Base-by-base conservation (phyloP, 2,888 invertebrate species). In the Tetragonula carbonaria region DNA sequence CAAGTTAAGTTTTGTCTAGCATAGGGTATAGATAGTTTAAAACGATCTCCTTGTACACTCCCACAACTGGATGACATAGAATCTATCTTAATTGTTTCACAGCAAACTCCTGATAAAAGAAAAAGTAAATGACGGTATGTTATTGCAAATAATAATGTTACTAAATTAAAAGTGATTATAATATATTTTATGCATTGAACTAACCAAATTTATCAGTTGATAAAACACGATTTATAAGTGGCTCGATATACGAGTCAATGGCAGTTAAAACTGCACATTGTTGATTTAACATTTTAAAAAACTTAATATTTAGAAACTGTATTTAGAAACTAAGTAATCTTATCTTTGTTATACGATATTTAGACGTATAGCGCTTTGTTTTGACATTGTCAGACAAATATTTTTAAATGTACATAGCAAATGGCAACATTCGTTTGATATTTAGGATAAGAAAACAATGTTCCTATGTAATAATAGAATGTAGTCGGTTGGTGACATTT, bases 1-100 rank as follows among this genome's bases (percentile, higher is more conserved):
- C 97, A 97, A 88, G 95, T 95, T 6, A 97, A 93, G 82, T 95
- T 95, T 86, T 96, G 96, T 3, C 96, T 96, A 83, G 97, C 97
- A 93, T 96, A 97, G 0, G 97, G 97, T 75, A 97, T 95, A 28
- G 96, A 95, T 72, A 97, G 92, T 65, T 96, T 95, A 91, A 97
- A 96, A 90, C 96, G 95, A 92, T 95, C 96, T 76, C 93, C 86
- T 53, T 82, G 79, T 1, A 2, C 16, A 78, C 95, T 95, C 23
- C 93, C 92, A 23, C 94, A 89, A 65, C 89, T 91, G 6, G 92
- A 89, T 0, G 87, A 81, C 16, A 84, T 45, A 5, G 84, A 80
- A 57, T 87, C 81, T 38, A 91, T 38, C 81, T 89, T 83, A 53
- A 93, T 87, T 38, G 70, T 57, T 33, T 84, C 87, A 8, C 84